Evolutionary conservation across 2,888 invertebrate species (phyloP), one percentile per base, ranked within the genome.

Genomic region (Andrena minutula): DNA sequence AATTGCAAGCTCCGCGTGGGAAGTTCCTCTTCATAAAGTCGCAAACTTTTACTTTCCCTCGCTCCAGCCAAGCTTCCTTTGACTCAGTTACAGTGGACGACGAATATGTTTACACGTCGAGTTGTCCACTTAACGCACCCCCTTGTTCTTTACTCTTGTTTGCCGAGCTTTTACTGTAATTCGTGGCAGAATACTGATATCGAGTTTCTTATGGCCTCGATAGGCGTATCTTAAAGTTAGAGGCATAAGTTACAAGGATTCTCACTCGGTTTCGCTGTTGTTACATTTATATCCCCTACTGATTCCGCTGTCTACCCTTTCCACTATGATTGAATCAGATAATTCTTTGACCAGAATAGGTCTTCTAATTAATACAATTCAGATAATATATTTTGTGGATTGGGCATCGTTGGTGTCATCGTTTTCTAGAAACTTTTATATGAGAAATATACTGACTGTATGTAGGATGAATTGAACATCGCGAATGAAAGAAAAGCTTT

Each of bases 131-230:
- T 35, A 61, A 70, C 73, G 60, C 76, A 66, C 32, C 47, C 66
- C 47, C 70, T 12, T 74, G 20, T 66, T 61, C 77, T 49, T 69
- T 61, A 47, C 4, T 32, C 61, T 32, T 80, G 79, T 87, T 89
- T 89, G 74, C 68, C 63, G 75, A 81, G 89, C 88, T 88, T 88
- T 87, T 80, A 89, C 58, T 70, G 70, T 81, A 86, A 89, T 83
- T 81, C 76, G 63, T 51, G 58, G n/a, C 10, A 60, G 75, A 73
- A 82, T 61, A 69, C 30, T 51, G 65, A n/a, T 41, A 60, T 20
- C 10, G 26, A 74, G 53, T 58, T 63, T 30, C 41, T 8, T 49
- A 20, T 26, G 83, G 70, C 63, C 64, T 47, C 68, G 28, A 58
- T 76, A 58, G 69, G 51, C 74, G 64, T 47, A 16, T 32, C 8